Evolutionary conservation across 2,113 vertebrate genomes (phyloP).

Genomic region (Oreochromis tanganicae): DNA sequence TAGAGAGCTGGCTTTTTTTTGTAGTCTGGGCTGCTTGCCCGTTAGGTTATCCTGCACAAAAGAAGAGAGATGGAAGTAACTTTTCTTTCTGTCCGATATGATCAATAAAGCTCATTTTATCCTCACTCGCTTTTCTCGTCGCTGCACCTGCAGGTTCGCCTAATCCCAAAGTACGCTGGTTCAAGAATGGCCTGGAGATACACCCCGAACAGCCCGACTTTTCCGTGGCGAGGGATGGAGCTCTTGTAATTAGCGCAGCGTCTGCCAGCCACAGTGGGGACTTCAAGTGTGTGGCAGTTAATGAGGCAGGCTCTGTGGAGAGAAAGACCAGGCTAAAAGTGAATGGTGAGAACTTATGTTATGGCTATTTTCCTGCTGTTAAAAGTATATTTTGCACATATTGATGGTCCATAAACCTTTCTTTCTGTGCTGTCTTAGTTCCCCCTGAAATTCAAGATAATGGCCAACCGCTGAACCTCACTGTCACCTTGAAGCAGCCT

Average conservation of each 20-base stretch:
- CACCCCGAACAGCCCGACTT: slow-evolving; percentile 62
- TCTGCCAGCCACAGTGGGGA: slow-evolving; percentile 77
- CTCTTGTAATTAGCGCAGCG: slow-evolving; percentile 74
- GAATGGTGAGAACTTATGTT: slow-evolving; percentile 66
- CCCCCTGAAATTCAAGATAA: slow-evolving; percentile 79
- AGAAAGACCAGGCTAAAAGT: slow-evolving; percentile 78
- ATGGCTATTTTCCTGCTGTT: neutral
- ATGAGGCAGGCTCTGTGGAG: slow-evolving; percentile 79
- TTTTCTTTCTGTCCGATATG: slow-evolving; percentile 22
- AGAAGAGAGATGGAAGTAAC: slow-evolving; percentile 12
- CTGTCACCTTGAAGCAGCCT: slow-evolving; percentile 75
- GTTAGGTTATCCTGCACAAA: slow-evolving; percentile 11
- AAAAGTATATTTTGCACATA: neutral
- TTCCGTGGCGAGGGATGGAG: slow-evolving; percentile 67
- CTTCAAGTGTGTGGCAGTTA: slow-evolving; percentile 81
- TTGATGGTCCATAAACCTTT: neutral
- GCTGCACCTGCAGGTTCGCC: slow-evolving; percentile 73
- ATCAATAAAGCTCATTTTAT: slow-evolving; percentile 24
- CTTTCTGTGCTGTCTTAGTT: slow-evolving; percentile 55
- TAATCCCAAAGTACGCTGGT: slow-evolving; percentile 76
- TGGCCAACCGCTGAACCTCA: slow-evolving; percentile 69
- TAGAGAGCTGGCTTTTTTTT: slow-evolving; percentile 36
- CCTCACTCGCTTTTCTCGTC: neutral
- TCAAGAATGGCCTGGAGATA: slow-evolving; percentile 77
- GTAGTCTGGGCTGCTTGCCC: slow-evolving; percentile 21